Evolutionary conservation across 2,888 invertebrate species (phyloP).

Genomic region (Rhopalosiphum nymphaeae): DNA sequence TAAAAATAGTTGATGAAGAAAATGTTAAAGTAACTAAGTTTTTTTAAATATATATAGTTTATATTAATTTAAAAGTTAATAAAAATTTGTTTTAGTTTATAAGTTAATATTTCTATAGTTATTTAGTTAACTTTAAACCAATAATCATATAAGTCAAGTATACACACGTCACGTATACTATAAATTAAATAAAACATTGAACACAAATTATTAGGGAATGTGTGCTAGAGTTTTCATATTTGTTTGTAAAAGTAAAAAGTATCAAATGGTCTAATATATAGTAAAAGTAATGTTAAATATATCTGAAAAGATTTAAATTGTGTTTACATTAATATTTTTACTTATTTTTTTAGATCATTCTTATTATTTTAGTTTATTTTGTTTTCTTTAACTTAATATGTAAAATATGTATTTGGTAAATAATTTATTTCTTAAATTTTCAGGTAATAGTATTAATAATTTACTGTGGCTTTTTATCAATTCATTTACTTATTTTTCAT

Average conservation of each 20-base stretch:
- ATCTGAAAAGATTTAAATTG: no score
- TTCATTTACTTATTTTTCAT: no score
- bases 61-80: neutral
- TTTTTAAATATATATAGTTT: neutral
- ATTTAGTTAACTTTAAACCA: neutral
- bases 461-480: no score
- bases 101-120: neutral
- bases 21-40: constrained; percentile 27
- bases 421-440: no score
- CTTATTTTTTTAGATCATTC: no score
- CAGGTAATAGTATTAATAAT: no score
- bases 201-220: neutral
- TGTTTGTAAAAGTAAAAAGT: neutral
- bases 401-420: no score
- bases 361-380: no score
- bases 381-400: no score
- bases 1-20: neutral
- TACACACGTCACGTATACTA: neutral
- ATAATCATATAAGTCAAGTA: neutral
- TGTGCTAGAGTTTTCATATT: neutral
- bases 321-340: no score
- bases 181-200: neutral
- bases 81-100: neutral
- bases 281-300: no score
- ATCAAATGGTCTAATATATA: neutral